phyloP scores from a whole-genome alignment of 2,888 invertebrate species.

The Caenorhabditis sulstoni region DNA sequence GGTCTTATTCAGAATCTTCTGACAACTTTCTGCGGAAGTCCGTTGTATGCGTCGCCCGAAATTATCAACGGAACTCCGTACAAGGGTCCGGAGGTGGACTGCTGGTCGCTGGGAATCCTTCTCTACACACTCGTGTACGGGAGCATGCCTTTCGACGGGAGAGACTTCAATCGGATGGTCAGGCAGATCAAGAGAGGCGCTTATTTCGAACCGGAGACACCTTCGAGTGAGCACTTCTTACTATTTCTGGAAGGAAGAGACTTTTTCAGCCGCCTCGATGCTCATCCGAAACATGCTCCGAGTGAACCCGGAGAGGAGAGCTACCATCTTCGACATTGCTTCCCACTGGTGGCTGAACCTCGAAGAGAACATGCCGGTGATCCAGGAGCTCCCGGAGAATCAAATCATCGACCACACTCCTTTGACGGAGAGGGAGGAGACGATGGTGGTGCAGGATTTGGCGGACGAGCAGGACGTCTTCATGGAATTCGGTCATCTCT shows the following conservation, averaged over 20 bases:
- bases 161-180: conserved; percentile 94
- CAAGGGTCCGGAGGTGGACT: conserved; percentile 91
- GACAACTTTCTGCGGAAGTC: conserved; percentile 83
- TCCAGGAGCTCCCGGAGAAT: conserved; percentile 80
- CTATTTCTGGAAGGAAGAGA: background rate
- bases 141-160: conserved; percentile 98
- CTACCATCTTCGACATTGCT: conserved; percentile 94
- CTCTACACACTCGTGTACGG: conserved; percentile 98
- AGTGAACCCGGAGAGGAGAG: conserved; percentile 91
- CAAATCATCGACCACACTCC: conserved; percentile 80
- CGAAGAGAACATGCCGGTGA: conserved; percentile 80
- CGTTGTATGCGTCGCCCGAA: conserved; percentile 82
- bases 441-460: conserved; percentile 80
- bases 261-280: conserved; percentile 89
- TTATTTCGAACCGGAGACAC: conserved; percentile 95
- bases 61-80: conserved; percentile 83
- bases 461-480: conserved; percentile 80
- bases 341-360: conserved; percentile 96
- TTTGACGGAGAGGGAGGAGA: conserved; percentile 79
- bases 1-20: conserved; percentile 77
- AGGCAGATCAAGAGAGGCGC: conserved; percentile 97
- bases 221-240: conserved; percentile 83
- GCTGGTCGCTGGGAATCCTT: conserved; percentile 94
- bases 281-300: conserved; percentile 95
- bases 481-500: conserved; percentile 80